Base-by-base conservation (phyloP, 2,797 vertebrate genomes). In the Trematomus bernacchii region DNA sequence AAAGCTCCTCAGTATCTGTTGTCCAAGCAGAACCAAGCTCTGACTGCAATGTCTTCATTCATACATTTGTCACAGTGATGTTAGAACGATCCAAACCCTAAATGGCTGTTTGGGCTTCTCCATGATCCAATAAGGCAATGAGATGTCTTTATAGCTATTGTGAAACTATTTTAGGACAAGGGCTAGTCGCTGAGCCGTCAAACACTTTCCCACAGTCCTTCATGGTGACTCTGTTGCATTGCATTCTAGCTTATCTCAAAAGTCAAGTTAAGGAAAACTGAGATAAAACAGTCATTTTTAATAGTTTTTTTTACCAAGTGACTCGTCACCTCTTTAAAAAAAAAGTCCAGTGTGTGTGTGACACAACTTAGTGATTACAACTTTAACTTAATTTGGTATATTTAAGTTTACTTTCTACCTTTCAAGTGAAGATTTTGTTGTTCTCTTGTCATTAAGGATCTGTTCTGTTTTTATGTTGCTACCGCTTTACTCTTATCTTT, bases 31-130 rank as follows among this genome's bases (percentile, higher is more conserved):
- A 46, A 66, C 48, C 10, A 30, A 68, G 42, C 21, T 67, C 23
- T 73, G 67, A 63, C 66, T 66, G 50, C 83, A 77, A 85, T 16
- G 66, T 87, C 67, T 84, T 87, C 80, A 91, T 91, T 91, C 77
- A 88, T 71, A 75, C 73, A 44, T 86, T 67, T 64, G 82, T 47
- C 65, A 82, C 30, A 14, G 63, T 57, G 43, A 62, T 60, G 33
- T 42, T 16, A 18, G 18, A 64, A 68, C 40, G n/a, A 43, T 91
- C 84, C 80, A 88, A 89, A 83, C 84, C 82, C 53, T 69, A 79
- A 86, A 77, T 85, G 80, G 67, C 7, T 70, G 60, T 73, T 60
- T 60, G n/a, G 54, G 40, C 54, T 77, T 77, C 77, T 76, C 44
- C 15, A 48, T 16, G 37, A 80, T 66, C 66, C 72, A 82, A 83